phyloP scores from a whole-genome alignment of 2,113 vertebrate species.

The Buteo buteo region DNA sequence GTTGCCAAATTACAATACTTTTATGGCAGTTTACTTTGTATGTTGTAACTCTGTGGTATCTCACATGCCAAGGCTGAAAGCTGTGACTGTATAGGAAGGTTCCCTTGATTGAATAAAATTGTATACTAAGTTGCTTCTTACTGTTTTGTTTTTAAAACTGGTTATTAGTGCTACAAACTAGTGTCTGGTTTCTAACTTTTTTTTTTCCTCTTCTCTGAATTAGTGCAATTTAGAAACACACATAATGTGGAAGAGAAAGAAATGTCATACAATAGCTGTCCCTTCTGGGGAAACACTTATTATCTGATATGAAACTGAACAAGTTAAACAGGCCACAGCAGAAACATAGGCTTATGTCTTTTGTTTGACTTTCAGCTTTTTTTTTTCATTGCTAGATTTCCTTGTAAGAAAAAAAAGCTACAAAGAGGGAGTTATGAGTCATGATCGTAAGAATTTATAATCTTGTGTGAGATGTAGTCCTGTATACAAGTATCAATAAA shows the following conservation, averaged over 20 bases:
- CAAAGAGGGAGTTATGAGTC: not conserved
- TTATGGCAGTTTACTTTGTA: not conserved
- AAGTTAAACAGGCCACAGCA: not conserved
- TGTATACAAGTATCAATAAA: not conserved
- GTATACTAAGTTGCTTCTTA: not conserved
- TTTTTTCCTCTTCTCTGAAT: not conserved
- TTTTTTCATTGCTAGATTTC: not conserved
- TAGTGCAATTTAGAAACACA: not conserved
- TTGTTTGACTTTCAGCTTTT: not conserved
- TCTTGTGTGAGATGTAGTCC: not conserved
- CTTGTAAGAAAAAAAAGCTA: not conserved
- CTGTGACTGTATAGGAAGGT: not conserved
- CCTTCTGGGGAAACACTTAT: not conserved
- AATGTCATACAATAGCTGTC: not conserved
- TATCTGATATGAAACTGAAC: not conserved
- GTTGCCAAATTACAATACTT: fast-evolving
- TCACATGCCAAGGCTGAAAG: not conserved
- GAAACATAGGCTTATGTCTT: not conserved
- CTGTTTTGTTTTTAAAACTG: not conserved
- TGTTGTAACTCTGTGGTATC: not conserved
- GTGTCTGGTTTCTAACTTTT: not conserved
- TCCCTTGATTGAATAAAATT: not conserved
- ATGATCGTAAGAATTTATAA: not conserved
- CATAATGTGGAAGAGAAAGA: not conserved
- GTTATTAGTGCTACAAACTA: not conserved